Evolutionary conservation across 2,113 vertebrate genomes (phyloP).

Genomic region (Podocnemis expansa): DNA sequence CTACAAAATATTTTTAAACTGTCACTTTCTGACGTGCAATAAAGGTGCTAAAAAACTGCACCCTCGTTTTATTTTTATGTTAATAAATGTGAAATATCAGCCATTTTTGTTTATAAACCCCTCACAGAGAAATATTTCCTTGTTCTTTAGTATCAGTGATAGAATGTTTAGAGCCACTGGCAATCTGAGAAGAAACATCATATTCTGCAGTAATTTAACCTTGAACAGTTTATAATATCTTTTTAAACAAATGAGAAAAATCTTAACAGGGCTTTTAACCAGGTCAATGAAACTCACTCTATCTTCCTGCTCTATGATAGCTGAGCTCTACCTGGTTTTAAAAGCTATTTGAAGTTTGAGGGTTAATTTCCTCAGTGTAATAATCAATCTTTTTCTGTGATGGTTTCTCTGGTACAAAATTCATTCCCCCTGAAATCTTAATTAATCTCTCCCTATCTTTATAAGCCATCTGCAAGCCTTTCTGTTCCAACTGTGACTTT

Average conservation of each 20-base stretch:
- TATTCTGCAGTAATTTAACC: not conserved
- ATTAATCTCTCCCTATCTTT: not conserved
- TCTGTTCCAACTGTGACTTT: not conserved
- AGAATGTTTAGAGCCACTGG: not conserved
- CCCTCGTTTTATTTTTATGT: not conserved
- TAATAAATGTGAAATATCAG: not conserved
- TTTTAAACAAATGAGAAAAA: not conserved
- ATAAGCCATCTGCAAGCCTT: not conserved
- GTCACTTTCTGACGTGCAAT: not conserved
- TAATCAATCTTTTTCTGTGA: not conserved
- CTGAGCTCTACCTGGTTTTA: not conserved
- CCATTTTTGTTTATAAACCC: not conserved
- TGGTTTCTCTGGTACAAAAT: not conserved
- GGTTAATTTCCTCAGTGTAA: not conserved
- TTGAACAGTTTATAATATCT: not conserved
- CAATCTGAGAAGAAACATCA: not conserved
- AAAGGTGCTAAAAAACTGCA: not conserved
- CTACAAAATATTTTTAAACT: not conserved
- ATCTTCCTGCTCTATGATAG: accelerated
- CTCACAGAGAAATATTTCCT: not conserved
- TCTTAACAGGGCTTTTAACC: not conserved
- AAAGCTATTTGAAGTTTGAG: not conserved
- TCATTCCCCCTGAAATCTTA: not conserved
- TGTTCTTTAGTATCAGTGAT: not conserved
- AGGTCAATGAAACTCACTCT: not conserved